phyloP scores from a whole-genome alignment of 2,113 vertebrate genomes.

The Lates calcarifer region DNA sequence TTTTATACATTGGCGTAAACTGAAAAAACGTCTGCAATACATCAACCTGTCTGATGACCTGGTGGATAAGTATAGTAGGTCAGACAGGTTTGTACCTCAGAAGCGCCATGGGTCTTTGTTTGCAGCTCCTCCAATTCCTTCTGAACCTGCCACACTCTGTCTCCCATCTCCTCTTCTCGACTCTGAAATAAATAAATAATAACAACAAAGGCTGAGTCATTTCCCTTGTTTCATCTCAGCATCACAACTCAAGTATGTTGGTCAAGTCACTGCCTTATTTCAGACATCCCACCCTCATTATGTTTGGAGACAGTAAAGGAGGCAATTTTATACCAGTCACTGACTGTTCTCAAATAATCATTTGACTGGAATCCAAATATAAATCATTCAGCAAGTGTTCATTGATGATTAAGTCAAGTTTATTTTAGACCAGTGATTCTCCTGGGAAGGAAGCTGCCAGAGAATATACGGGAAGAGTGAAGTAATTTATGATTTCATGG shows the following conservation, averaged over 20 bases:
- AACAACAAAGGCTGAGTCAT: conserved; percentile 45
- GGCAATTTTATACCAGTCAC: neutral
- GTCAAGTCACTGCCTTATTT: conserved; percentile 15
- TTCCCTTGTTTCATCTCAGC: conserved; percentile 63
- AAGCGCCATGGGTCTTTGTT: conserved; percentile 70
- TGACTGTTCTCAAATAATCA: neutral
- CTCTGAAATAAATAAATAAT: conserved; percentile 78
- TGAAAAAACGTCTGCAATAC: neutral
- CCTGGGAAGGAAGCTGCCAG: neutral
- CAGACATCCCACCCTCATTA: conserved; percentile 45
- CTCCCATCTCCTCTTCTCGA: conserved; percentile 96
- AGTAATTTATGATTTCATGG: neutral
- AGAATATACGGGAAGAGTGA: neutral
- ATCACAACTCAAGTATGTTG: conserved; percentile 63
- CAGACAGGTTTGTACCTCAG: conserved; percentile 81
- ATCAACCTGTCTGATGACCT: conserved; percentile 30
- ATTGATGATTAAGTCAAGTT: conserved; percentile 22
- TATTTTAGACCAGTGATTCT: neutral
- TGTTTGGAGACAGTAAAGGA: conserved; percentile 29
- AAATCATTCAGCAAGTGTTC: conserved; percentile 17
- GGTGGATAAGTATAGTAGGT: neutral
- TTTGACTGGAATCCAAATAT: conserved; percentile 6
- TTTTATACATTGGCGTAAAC: conserved; percentile 48
- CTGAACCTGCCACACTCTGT: conserved; percentile 90
- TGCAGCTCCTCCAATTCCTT: conserved; percentile 89